Evolutionary conservation across 2,888 invertebrate genomes (phyloP).

Genomic region (Arge pagana): DNA sequence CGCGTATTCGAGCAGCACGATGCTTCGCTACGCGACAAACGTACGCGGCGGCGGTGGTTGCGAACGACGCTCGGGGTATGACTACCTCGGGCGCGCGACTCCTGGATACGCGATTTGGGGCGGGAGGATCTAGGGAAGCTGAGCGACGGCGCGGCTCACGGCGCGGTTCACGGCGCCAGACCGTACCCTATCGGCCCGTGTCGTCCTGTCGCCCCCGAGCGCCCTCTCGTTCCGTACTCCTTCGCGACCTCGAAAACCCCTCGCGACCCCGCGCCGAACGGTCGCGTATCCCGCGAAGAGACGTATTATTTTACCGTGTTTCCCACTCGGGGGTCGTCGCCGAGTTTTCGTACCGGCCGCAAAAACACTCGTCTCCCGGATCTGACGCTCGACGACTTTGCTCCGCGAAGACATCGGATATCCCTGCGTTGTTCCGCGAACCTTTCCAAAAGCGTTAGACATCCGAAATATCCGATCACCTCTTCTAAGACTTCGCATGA

Average conservation of each 20-base stretch:
- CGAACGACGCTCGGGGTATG: conserved; percentile 48
- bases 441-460: no score
- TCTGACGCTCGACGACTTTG: no score
- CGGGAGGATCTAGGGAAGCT: conserved; percentile 53
- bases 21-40: no score
- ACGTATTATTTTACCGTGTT: conserved; percentile 5
- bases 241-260: conserved; percentile 15
- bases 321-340: neutral
- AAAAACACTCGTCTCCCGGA: no score
- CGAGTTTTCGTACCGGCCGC: no score
- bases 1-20: no score
- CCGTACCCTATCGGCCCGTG: conserved; percentile 32
- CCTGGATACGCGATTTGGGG: conserved; percentile 55
- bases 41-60: conserved; percentile 21
- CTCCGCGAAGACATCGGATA: no score
- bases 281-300: neutral
- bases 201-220: conserved; percentile 12
- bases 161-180: conserved; percentile 48
- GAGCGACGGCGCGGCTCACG: conserved; percentile 57
- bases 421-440: no score
- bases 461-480: no score
- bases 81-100: conserved; percentile 51
- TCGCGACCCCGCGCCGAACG: conserved; percentile 18
- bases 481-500: no score
- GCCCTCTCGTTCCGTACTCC: conserved; percentile 12